phyloP scores from a whole-genome alignment of 1,140 invertebrate genomes.

The Drosophila tsacasi region DNA sequence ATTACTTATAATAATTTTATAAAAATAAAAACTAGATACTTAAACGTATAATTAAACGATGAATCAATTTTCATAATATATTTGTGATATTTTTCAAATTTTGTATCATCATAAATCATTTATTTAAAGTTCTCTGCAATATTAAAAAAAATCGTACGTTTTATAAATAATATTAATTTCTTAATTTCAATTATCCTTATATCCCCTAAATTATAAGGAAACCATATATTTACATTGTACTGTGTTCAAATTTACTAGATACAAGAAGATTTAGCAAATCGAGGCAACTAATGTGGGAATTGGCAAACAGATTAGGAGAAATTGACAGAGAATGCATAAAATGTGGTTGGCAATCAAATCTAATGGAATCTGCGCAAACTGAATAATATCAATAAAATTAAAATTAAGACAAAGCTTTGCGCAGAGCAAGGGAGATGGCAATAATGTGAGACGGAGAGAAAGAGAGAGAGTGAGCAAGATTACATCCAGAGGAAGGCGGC shows the following conservation, averaged over 20 bases:
- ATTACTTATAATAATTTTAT: no score
- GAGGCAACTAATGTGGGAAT: slow-evolving; percentile 17
- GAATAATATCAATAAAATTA: slow-evolving; percentile 77
- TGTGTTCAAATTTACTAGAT: neutral
- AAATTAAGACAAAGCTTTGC: slow-evolving; percentile 65
- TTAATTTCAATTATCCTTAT: no score
- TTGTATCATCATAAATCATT: no score
- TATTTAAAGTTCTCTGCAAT: no score
- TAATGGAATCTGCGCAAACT: slow-evolving; percentile 70
- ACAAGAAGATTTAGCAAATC: slow-evolving; percentile 2
- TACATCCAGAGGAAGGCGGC: slow-evolving; percentile 18
- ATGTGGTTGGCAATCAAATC: slow-evolving; percentile 52
- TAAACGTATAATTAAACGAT: no score
- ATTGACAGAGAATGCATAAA: slow-evolving; percentile 42
- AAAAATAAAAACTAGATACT: no score
- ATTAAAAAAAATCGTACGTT: no score
- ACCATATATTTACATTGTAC: no score
- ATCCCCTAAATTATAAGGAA: no score
- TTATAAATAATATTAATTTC: no score
- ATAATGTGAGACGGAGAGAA: neutral
- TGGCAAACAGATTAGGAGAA: slow-evolving; percentile 33
- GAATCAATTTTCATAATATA: no score
- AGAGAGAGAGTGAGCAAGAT: slow-evolving; percentile 4
- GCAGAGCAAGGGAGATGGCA: slow-evolving; percentile 14
- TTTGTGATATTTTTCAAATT: no score